Percentiles rank a stretch among this genome's conserved stretches.
These are phyloP conservation scores for Scatophagus argus DNA, from an alignment of 2,113 vertebrate genomes.

Conservation along the genomic window DNA sequence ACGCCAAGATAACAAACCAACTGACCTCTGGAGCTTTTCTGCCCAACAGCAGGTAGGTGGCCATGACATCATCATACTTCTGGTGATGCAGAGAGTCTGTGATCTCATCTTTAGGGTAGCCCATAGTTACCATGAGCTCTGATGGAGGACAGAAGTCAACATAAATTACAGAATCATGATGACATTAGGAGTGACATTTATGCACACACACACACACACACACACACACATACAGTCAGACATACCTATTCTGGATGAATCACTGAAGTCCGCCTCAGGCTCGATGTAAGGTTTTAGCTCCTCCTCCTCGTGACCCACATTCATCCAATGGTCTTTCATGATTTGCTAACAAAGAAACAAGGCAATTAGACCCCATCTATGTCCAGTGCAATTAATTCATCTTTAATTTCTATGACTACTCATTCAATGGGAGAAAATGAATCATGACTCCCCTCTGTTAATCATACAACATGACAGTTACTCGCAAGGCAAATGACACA, in stretches of 20 bases:
- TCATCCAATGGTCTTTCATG: conserved; percentile 99
- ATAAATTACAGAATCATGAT: conserved; percentile 6
- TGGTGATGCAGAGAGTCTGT: conserved; percentile 92
- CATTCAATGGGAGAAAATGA: conserved; percentile 10
- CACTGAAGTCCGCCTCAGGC: conserved; percentile 93
- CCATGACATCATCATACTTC: conserved; percentile 98
- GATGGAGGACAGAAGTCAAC: conserved; percentile 24
- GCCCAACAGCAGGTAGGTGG: conserved; percentile 95
- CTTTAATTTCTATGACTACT: neutral
- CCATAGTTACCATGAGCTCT: conserved; percentile 99
- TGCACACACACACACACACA: conserved; percentile 61
- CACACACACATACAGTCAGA: neutral
- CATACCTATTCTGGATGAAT: conserved; percentile 93
- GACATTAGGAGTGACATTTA: conserved; percentile 1
- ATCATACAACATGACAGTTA: neutral
- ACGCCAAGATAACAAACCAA: conserved; percentile 17
- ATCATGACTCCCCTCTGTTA: neutral
- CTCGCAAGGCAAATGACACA: neutral
- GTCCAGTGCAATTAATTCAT: neutral
- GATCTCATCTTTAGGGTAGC: conserved; percentile 97
- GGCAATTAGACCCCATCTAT: neutral
- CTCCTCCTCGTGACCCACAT: conserved; percentile 95
- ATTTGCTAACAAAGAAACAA: conserved; percentile 89
- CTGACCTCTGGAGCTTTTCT: conserved; percentile 96
- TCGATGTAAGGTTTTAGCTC: conserved; percentile 94